Percentiles rank a stretch among this genome's conserved stretches.
Evolutionary conservation across 2,113 vertebrate species (phyloP).

Genomic region (Triplophysa siluroides): DNA sequence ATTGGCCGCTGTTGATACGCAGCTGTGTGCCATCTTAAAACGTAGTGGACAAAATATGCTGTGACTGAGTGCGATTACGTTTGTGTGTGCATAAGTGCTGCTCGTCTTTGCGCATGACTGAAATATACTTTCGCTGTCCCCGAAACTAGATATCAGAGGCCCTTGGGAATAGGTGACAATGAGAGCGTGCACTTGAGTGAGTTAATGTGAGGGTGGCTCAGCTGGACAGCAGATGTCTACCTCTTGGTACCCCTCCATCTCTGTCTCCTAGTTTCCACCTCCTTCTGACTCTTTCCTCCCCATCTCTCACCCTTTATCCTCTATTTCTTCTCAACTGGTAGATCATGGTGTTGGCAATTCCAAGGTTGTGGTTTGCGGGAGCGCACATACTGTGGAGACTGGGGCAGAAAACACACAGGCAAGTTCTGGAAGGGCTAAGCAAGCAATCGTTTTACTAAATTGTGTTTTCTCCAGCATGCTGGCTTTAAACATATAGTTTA

Average conservation of each 20-base stretch:
- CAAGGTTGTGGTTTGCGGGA: neutral
- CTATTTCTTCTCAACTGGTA: neutral
- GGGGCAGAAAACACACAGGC: no score
- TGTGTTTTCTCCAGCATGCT: no score
- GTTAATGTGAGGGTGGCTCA: constrained; percentile 57
- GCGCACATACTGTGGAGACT: neutral
- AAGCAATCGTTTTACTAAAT: no score
- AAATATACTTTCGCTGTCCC: constrained; percentile 41
- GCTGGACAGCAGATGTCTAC: constrained; percentile 61
- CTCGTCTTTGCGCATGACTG: constrained; percentile 27
- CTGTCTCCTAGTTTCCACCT: constrained; percentile 45
- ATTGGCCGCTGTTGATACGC: neutral
- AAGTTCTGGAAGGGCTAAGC: no score
- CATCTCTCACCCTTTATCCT: neutral
- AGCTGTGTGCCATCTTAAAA: neutral
- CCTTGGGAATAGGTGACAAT: constrained; percentile 53
- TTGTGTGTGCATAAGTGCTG: constrained; percentile 19
- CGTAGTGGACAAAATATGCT: constrained; percentile 14
- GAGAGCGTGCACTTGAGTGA: constrained; percentile 53
- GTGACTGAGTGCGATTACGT: neutral
- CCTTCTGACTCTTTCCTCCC: constrained; percentile 38
- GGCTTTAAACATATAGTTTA: no score
- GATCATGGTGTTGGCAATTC: neutral
- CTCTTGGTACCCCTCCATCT: constrained; percentile 51
- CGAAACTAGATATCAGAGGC: constrained; percentile 45